Conservation (phyloP, 2,888 invertebrate species). For the Pogonocherus hispidulus region DNA sequence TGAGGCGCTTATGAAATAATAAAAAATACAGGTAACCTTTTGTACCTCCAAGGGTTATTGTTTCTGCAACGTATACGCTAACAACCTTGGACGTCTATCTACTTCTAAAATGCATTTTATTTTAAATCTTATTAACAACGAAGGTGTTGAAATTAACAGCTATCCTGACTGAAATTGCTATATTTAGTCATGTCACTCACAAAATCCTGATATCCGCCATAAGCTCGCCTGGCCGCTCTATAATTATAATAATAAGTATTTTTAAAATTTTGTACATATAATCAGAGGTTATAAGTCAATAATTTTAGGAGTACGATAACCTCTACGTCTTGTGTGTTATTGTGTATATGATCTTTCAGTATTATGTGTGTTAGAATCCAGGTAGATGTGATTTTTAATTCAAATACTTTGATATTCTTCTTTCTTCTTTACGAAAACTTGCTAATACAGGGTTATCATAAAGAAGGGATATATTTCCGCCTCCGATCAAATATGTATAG, state of each 20-base stretch:
- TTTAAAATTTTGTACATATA: slow-evolving; percentile 53
- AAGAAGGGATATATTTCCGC: too few relatives aligned
- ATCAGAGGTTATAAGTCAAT: slow-evolving; percentile 45
- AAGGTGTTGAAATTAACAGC: slow-evolving; percentile 50
- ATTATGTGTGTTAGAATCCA: neutral
- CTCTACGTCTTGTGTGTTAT: slow-evolving; percentile 3
- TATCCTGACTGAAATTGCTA: slow-evolving; percentile 43
- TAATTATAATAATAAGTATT: slow-evolving; percentile 57
- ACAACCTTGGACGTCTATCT: slow-evolving; percentile 2
- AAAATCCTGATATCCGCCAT: slow-evolving; percentile 42
- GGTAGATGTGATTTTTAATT: neutral
- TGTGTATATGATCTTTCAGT: neutral
- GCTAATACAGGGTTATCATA: too few relatives aligned
- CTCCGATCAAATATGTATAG: too few relatives aligned
- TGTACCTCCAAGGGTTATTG: neutral
- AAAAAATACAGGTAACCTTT: neutral
- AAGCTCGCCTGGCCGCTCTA: slow-evolving; percentile 49
- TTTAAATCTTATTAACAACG: slow-evolving; percentile 36
- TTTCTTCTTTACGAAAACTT: too few relatives aligned
- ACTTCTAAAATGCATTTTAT: slow-evolving; percentile 19
- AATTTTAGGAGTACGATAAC: slow-evolving; percentile 41
- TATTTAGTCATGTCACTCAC: slow-evolving; percentile 51
- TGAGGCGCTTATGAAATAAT: neutral
- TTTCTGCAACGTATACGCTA: neutral
- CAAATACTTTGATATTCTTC: too few relatives aligned